phyloP scores from a whole-genome alignment of 2,888 invertebrate genomes.

The Cenopis cana region DNA sequence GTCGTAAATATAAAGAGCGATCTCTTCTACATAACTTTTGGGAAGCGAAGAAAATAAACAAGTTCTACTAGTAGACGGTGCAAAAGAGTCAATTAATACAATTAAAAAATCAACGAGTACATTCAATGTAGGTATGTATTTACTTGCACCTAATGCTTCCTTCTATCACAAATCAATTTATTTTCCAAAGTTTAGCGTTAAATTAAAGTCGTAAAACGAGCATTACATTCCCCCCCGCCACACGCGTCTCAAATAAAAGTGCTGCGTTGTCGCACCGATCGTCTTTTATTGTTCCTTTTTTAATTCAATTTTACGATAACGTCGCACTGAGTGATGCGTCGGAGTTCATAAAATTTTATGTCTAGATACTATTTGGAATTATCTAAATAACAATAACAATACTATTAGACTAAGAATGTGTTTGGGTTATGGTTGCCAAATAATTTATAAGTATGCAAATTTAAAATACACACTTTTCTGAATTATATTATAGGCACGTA shows the following conservation, averaged over 20 bases:
- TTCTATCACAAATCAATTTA: neutral
- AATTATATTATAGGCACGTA: no score
- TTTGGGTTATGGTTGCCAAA: neutral
- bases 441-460: conserved; percentile 11
- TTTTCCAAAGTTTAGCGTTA: conserved; percentile 18
- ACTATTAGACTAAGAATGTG: neutral
- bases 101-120: no score
- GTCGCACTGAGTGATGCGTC: conserved; percentile 56
- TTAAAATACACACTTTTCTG: no score
- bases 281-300: conserved; percentile 81
- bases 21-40: no score
- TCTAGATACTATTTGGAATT: conserved; percentile 33
- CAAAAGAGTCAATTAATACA: no score
- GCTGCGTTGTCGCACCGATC: conserved; percentile 81
- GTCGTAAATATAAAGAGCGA: no score
- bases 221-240: conserved; percentile 52
- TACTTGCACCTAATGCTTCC: no score
- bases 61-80: no score
- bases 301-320: conserved; percentile 83
- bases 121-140: no score
- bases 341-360: conserved; percentile 45
- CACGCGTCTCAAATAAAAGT: conserved; percentile 81
- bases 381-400: conserved; percentile 1
- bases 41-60: no score
- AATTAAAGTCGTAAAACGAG: conserved; percentile 34